Conservation (phyloP, 1,140 invertebrate species). For the Rhynchophorus ferrugineus region DNA sequence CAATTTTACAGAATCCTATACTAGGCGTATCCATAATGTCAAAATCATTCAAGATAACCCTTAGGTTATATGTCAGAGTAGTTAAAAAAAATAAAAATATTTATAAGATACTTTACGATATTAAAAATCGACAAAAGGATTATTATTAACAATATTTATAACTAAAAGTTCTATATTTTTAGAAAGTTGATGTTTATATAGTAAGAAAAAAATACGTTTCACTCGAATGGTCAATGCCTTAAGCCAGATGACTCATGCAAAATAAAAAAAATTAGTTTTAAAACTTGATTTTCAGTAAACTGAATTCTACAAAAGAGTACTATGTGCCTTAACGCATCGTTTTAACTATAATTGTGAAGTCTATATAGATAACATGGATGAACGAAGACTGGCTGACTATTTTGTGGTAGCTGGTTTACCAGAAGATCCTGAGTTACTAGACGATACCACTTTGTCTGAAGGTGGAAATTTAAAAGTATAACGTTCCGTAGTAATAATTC, state of each 20-base stretch:
- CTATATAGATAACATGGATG: conserved; percentile 54
- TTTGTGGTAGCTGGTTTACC: conserved; percentile 96
- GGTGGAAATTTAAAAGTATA: conserved; percentile 68
- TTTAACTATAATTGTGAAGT: not conserved
- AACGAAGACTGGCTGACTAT: conserved; percentile 81
- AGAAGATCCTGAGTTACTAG: conserved; percentile 67
- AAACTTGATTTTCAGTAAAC: not conserved
- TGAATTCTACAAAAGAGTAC: conserved; percentile 1
- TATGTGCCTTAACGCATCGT: conserved; percentile 13
- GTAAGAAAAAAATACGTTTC: conserved; percentile 1
- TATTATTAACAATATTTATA: not conserved
- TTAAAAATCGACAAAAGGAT: not conserved
- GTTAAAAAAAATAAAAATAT: not conserved
- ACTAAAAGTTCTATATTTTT: not conserved
- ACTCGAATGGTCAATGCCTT: conserved; percentile 7
- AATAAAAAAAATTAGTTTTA: conserved; percentile 14
- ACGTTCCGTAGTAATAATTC: conserved; percentile 27
- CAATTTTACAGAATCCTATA: too few species aligned
- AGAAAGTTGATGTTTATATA: not conserved
- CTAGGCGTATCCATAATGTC: not conserved
- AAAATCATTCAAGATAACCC: not conserved
- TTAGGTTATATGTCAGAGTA: not conserved
- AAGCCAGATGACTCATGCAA: conserved; percentile 12
- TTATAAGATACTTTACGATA: not conserved
- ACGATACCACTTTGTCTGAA: conserved; percentile 73